A percentile compares a stretch with the other conserved stretches of the same genome.
Evolutionary conservation across 2,113 vertebrate genomes (phyloP).

Genomic region (Ellobius talpinus): DNA sequence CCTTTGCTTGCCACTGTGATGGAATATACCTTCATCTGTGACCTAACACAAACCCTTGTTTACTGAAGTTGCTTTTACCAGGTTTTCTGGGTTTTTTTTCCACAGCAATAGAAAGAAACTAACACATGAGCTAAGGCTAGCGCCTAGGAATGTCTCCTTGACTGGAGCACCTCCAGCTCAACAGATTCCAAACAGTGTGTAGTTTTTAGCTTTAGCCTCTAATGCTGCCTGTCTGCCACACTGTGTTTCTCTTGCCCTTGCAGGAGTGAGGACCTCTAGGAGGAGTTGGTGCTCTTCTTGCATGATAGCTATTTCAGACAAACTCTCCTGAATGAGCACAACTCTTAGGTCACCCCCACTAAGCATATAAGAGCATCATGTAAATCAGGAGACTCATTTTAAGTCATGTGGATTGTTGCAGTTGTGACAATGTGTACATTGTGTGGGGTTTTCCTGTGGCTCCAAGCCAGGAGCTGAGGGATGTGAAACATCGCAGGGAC

Average conservation of each 20-base stretch:
- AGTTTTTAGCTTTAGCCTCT: not conserved
- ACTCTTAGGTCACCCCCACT: not conserved
- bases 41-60: not conserved
- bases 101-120: not conserved
- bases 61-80: not conserved
- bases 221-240: not conserved
- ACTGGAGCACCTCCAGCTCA: not conserved
- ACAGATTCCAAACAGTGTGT: not conserved
- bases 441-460: not conserved
- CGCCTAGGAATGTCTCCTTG: not conserved
- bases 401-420: fast-evolving
- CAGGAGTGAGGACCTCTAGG: not conserved
- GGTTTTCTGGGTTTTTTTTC: not conserved
- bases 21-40: not conserved
- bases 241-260: not conserved
- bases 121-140: not conserved
- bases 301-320: not conserved
- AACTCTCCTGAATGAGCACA: not conserved
- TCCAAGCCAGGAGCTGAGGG: not conserved
- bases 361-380: not conserved
- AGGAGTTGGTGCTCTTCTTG: not conserved
- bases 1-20: not conserved
- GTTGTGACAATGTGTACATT: not conserved
- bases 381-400: not conserved
- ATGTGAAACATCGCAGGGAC: not conserved